Conservation (phyloP, 2,797 vertebrate species). For the Argentina silus region DNA sequence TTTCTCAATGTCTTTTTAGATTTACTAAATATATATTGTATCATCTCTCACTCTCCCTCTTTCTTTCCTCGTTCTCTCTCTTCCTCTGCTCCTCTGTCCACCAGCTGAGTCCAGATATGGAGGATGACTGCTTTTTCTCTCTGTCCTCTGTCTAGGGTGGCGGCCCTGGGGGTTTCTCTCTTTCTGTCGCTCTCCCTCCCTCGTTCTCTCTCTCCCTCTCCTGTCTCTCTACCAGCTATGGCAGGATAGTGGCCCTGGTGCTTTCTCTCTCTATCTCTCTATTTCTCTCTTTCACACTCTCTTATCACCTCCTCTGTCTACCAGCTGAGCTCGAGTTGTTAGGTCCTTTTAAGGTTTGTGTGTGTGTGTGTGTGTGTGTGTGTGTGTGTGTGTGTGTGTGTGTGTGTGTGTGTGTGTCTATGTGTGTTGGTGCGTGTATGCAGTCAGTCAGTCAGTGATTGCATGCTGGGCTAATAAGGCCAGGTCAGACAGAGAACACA, state of each 20-base stretch:
- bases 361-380: slow-evolving; percentile 12
- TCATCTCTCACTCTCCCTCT: neutral
- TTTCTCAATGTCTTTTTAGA: neutral
- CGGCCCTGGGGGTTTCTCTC: neutral
- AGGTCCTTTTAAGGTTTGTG: slow-evolving; percentile 7
- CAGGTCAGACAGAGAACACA: neutral
- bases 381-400: slow-evolving; percentile 16
- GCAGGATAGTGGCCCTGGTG: slow-evolving; percentile 1
- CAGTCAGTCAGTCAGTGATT: neutral
- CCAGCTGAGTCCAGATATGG: too few relatives aligned
- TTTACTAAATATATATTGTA: neutral
- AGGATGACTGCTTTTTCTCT: neutral
- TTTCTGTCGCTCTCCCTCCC: neutral
- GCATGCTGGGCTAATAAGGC: neutral
- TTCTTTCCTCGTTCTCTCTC: neutral
- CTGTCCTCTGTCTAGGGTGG: neutral
- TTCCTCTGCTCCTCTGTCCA: neutral
- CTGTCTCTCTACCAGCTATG: neutral
- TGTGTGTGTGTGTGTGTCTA: slow-evolving; percentile 7
- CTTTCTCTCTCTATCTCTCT: neutral
- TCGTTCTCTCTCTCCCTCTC: neutral
- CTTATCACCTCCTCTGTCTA: neutral
- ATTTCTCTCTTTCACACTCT: neutral
- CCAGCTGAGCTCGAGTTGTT: neutral
- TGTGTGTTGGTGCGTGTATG: slow-evolving; percentile 5